Conservation (phyloP, 2,888 invertebrate genomes). For the Apoderus coryli region DNA sequence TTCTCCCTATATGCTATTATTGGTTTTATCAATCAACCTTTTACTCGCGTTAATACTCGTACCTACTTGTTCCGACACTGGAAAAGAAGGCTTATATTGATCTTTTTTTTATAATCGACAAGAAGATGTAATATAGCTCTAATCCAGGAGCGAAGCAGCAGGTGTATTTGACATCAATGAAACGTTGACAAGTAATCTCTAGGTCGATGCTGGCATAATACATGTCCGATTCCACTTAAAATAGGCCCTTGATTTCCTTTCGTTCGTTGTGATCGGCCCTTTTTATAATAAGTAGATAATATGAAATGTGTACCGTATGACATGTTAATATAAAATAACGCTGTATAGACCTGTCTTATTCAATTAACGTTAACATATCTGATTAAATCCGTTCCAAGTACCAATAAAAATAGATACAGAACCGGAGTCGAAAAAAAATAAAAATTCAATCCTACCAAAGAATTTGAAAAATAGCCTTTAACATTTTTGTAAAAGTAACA, state of each 20-base stretch:
- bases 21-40: background rate
- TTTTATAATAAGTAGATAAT: slow-evolving; percentile 16
- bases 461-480: too few species aligned
- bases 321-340: slow-evolving; percentile 15
- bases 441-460: too few species aligned
- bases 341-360: too few species aligned
- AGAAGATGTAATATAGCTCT: slow-evolving; percentile 15
- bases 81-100: too few species aligned
- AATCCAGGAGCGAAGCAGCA: slow-evolving; percentile 19
- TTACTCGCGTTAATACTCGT: background rate
- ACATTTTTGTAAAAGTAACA: too few species aligned
- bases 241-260: slow-evolving; percentile 17
- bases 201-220: slow-evolving; percentile 17
- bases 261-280: too few species aligned
- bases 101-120: slow-evolving; percentile 21
- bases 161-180: slow-evolving; percentile 22
- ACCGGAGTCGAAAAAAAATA: too few species aligned
- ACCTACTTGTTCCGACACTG: too few species aligned
- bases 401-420: too few species aligned
- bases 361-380: too few species aligned
- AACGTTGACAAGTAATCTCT: slow-evolving; percentile 22
- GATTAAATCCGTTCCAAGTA: too few species aligned
- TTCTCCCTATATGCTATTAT: background rate
- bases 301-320: slow-evolving; percentile 17
- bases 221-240: slow-evolving; percentile 20